Evolutionary conservation across 2,113 vertebrate genomes (phyloP), one percentile per base, ranked within the genome.

Genomic region (Lepus timidus): DNA sequence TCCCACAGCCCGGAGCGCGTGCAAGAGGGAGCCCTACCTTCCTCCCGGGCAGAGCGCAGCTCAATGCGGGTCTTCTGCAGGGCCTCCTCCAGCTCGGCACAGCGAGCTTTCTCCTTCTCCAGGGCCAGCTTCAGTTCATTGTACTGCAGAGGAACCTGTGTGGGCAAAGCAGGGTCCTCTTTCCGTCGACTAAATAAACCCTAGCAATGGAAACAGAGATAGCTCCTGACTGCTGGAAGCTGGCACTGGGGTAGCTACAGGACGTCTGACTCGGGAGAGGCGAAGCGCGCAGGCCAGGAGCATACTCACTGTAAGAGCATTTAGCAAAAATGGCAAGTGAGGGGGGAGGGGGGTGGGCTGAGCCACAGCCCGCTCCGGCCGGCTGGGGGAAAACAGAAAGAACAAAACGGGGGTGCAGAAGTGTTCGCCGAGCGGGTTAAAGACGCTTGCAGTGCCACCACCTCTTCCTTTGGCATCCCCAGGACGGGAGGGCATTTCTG

Each of bases 61-160:
- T 99, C 99, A 75, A 99, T 98, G 97, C 99, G 99, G 96, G 99
- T 99, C 98, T 99, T 99, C 98, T 99, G 99, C 93, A 99, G 98
- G 65, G 99, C 99, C 14, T 99, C 99, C 97, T 99, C 99, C 82
- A 99, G 98, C 98, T 99, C 99, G 4, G 99, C 99, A 97, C 99
- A 99, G 93, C 99, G 99, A 51, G 98, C 97, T 36, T 99, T 99
- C 98, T 99, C 99, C 98, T 99, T 99, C 97, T 99, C 99, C 98
- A 99, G 98, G 22, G 99, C 99, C 84, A 98, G 96, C 98, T 99
- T 99, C 98, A 99, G 99, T 98, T 99, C 99, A 95, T 98, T 99
- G 98, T 99, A 99, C 98, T 99, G 99, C 98, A 99, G 98, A 96
- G 99, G 99, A 98, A 99, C 99, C 98, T 99, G 99, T 97, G 99